phyloP scores from a whole-genome alignment of 2,113 vertebrate species.

The Hippocampus barbouri region DNA sequence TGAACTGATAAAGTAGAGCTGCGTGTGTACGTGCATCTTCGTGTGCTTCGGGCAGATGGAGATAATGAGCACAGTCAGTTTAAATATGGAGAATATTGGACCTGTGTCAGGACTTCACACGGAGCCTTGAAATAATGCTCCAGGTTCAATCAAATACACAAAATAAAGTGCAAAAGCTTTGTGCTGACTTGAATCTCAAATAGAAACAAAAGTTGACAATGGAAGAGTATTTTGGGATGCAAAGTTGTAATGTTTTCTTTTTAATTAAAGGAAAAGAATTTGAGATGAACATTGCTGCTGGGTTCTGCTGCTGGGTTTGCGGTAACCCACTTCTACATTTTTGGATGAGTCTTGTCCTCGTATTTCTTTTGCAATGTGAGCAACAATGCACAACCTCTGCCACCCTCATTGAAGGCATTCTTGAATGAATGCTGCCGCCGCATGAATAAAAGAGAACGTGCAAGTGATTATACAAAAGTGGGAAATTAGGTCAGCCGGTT shows the following conservation, averaged over 20 bases:
- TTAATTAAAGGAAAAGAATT: not conserved
- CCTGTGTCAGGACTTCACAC: conserved; percentile 9
- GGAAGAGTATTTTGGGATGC: not conserved
- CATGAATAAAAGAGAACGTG: not conserved
- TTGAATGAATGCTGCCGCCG: not conserved
- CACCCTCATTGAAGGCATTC: not conserved
- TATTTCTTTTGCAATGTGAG: not conserved
- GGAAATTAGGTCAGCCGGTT: not conserved
- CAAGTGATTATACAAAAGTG: not conserved
- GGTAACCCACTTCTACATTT: too few relatives aligned
- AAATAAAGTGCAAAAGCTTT: not conserved
- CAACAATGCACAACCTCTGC: too few relatives aligned
- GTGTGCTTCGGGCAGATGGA: conserved; percentile 10
- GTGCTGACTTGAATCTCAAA: not conserved
- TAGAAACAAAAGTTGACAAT: not conserved
- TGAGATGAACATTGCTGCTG: not conserved
- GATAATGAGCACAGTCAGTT: conserved; percentile 27
- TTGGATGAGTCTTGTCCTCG: not conserved
- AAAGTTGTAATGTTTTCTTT: not conserved
- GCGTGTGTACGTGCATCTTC: not conserved
- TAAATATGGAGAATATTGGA: conserved; percentile 16
- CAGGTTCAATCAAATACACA: not conserved
- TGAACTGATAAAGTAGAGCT: conserved; percentile 46
- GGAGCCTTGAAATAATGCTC: conserved; percentile 8
- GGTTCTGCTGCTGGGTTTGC: too few relatives aligned